A percentile compares a stretch with the other conserved stretches of the same genome.
phyloP scores from a whole-genome alignment of 1,140 invertebrate species.

The Hesperophylax magnus region DNA sequence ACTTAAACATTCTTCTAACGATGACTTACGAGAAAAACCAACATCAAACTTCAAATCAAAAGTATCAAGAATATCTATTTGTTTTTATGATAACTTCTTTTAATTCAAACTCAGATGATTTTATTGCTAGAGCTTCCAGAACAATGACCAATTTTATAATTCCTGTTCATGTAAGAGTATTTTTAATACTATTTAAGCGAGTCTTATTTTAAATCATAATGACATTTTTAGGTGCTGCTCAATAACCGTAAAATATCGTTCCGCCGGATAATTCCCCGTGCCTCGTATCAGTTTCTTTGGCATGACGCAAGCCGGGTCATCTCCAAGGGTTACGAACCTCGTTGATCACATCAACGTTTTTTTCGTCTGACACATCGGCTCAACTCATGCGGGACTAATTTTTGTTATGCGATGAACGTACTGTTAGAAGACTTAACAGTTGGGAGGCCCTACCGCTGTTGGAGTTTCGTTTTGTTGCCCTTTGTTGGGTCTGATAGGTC shows the following conservation, averaged over 20 bases:
- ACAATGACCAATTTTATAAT: not conserved
- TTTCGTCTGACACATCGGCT: constrained; percentile 4
- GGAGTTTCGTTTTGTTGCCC: constrained; percentile 9
- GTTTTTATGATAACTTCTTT: too few species aligned
- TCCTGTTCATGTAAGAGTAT: not conserved
- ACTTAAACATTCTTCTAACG: too few species aligned
- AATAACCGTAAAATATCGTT: too few species aligned
- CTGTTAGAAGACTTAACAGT: constrained; percentile 1
- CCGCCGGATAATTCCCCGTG: too few species aligned
- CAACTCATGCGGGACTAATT: constrained; percentile 9
- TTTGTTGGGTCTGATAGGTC: constrained; percentile 10
- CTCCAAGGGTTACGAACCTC: not conserved
- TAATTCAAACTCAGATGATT: too few species aligned
- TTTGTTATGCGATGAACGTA: not conserved
- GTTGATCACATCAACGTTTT: constrained; percentile 26
- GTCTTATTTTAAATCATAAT: too few species aligned
- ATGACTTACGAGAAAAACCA: too few species aligned
- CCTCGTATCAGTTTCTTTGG: too few species aligned
- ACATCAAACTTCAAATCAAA: too few species aligned
- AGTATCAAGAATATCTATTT: too few species aligned
- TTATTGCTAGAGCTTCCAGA: too few species aligned
- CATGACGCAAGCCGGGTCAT: constrained; percentile 9
- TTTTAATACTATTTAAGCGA: not conserved
- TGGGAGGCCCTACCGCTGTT: constrained; percentile 8
- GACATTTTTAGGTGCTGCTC: too few species aligned